phyloP scores from a whole-genome alignment of 2,797 vertebrate genomes.

The Paratrypauchen microcephalus region DNA sequence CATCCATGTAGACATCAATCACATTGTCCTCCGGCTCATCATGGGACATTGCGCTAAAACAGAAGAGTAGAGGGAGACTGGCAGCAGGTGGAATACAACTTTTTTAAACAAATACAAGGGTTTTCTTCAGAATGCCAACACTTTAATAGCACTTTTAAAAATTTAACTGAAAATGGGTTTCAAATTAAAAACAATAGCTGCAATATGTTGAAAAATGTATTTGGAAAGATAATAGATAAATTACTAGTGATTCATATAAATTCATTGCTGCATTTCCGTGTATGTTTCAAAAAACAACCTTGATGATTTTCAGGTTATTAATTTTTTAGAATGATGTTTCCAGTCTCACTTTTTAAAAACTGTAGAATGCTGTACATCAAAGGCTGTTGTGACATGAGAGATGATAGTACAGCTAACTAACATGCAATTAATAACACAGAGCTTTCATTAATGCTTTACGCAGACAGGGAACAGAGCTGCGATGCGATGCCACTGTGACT shows the following conservation, averaged over 20 bases:
- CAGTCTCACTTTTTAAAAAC: not conserved
- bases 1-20: slow-evolving; percentile 77
- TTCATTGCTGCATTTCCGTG: not conserved
- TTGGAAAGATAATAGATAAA: not conserved
- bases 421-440: not conserved
- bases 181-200: too few species aligned
- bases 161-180: too few species aligned
- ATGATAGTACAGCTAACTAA: too few species aligned
- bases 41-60: slow-evolving; percentile 79
- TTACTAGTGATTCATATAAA: not conserved
- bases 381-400: too few species aligned
- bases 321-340: not conserved
- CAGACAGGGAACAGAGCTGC: not conserved
- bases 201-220: too few species aligned
- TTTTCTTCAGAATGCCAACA: too few species aligned
- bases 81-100: slow-evolving; percentile 82
- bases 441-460: not conserved
- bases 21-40: slow-evolving; percentile 72
- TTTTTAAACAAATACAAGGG: slow-evolving; percentile 57
- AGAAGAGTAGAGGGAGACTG: slow-evolving; percentile 79
- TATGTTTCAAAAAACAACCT: not conserved
- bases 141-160: too few species aligned
- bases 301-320: not conserved
- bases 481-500: not conserved
- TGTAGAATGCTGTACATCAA: too few species aligned